phyloP scores from a whole-genome alignment of 2,888 invertebrate genomes.

The Leptinotarsa juncta region DNA sequence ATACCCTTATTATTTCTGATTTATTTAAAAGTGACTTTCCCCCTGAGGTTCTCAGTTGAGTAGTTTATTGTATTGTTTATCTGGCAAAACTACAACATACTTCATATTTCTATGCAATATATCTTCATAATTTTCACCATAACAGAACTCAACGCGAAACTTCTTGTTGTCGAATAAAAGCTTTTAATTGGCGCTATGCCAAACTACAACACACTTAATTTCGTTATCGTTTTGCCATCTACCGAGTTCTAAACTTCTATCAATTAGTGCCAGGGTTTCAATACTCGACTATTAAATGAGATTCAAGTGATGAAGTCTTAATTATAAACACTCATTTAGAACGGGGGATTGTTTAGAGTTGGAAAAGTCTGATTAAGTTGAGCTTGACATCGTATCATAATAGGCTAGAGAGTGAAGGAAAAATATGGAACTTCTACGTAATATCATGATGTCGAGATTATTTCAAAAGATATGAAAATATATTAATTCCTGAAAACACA shows the following conservation, averaged over 20 bases:
- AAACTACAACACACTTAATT: slow-evolving; percentile 38
- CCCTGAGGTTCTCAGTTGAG: too few species aligned
- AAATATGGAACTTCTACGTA: slow-evolving; percentile 10
- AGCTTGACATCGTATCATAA: slow-evolving; percentile 5
- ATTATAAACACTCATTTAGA: slow-evolving; percentile 36
- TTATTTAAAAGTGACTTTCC: too few species aligned
- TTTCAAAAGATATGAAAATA: too few species aligned
- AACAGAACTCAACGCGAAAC: slow-evolving; percentile 8
- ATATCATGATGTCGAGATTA: not conserved
- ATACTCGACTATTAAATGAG: slow-evolving; percentile 31
- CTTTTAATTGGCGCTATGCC: slow-evolving; percentile 37
- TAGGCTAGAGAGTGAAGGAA: not conserved
- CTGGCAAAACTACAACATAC: too few species aligned
- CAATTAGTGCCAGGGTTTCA: slow-evolving; percentile 33
- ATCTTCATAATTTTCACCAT: slow-evolving; percentile 15
- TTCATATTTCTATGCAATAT: not conserved
- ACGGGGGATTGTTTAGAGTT: slow-evolving; percentile 21
- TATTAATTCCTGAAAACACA: too few species aligned
- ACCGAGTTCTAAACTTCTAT: slow-evolving; percentile 36
- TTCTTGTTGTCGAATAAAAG: slow-evolving; percentile 20
- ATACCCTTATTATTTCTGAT: too few species aligned
- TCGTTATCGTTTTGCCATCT: slow-evolving; percentile 34
- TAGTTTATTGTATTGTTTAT: too few species aligned
- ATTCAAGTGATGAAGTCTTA: slow-evolving; percentile 35
- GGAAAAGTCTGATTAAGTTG: slow-evolving; percentile 26